Percentiles rank a stretch among this genome's conserved stretches.
These are phyloP conservation scores for Brachionus plicatilis DNA, from an alignment of 1,140 invertebrate species.

Conservation along the genomic window DNA sequence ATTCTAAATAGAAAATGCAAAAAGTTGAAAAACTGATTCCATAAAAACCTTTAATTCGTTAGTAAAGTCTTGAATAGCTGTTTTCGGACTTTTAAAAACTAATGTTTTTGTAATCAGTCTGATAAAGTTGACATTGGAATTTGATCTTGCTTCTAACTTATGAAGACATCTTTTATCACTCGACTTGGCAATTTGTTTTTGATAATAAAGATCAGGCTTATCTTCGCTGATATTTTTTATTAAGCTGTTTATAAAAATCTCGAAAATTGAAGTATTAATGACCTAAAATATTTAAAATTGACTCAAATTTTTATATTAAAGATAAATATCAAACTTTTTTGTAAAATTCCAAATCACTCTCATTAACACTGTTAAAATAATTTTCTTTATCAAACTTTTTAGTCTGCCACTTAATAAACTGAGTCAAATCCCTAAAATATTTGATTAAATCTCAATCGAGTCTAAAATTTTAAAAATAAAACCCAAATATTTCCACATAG, in stretches of 20 bases:
- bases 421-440: background rate
- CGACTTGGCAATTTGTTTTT: background rate
- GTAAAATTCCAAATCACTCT: background rate
- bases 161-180: background rate
- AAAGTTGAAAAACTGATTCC: background rate
- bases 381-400: background rate
- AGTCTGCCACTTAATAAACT: background rate
- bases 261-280: background rate
- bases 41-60: background rate
- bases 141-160: background rate
- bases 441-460: too few species aligned
- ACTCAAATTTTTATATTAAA: background rate
- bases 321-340: background rate
- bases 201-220: background rate
- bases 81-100: background rate
- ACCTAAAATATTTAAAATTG: background rate
- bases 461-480: background rate
- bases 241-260: background rate
- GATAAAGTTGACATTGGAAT: background rate
- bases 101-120: background rate
- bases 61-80: background rate
- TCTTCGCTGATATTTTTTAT: background rate
- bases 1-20: background rate
- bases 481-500: conserved; percentile 24
- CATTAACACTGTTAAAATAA: background rate